Conservation (phyloP, 2,797 vertebrate species). For the Rhincodon typus region DNA sequence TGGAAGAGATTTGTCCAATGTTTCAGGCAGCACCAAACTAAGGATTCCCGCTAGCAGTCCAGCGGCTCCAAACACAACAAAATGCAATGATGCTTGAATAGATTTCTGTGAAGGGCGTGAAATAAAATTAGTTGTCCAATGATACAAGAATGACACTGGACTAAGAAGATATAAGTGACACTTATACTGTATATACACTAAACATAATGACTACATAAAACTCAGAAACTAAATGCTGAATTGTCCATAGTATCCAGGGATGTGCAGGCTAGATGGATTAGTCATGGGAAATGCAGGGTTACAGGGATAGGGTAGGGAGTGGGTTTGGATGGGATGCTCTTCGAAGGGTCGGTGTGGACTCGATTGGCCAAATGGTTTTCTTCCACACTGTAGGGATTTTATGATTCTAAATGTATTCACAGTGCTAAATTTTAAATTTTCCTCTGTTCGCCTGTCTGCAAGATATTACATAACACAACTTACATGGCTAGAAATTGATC, state of each 20-base stretch:
- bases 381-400: too few relatives aligned
- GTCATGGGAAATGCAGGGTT: too few relatives aligned
- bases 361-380: too few relatives aligned
- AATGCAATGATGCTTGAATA: slow-evolving; percentile 62
- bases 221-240: neutral
- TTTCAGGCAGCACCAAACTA: slow-evolving; percentile 65
- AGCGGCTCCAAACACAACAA: slow-evolving; percentile 60
- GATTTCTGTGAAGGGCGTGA: slow-evolving; percentile 49
- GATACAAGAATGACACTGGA: neutral
- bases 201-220: neutral
- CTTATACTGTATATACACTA: too few relatives aligned
- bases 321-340: too few relatives aligned
- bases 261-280: too few relatives aligned
- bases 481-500: neutral
- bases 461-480: neutral
- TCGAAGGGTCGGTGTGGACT: too few relatives aligned
- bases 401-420: neutral
- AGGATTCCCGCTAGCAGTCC: slow-evolving; percentile 60
- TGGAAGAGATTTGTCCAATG: slow-evolving; percentile 59
- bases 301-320: too few relatives aligned
- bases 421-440: neutral
- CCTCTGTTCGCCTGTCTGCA: neutral
- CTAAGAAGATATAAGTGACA: neutral
- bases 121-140: slow-evolving; percentile 13
- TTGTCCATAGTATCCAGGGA: too few relatives aligned